A percentile compares a stretch with the other conserved stretches of the same genome.
phyloP scores from a whole-genome alignment of 2,888 invertebrate species.

The Drosophila leonis region DNA sequence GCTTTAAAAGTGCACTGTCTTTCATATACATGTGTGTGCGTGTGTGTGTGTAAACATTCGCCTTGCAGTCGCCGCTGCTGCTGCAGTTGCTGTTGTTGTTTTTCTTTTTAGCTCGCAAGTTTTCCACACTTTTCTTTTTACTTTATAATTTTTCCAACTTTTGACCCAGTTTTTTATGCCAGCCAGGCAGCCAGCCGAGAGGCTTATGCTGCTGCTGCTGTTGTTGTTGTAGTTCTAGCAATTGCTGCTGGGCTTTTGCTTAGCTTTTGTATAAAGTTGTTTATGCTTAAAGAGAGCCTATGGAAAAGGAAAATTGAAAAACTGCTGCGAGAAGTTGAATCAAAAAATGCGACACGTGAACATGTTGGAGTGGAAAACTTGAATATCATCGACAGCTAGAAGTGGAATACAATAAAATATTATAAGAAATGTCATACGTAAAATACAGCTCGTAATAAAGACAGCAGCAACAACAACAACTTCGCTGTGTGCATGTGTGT shows the following conservation, averaged over 20 bases:
- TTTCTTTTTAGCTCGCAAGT: slow-evolving; percentile 56
- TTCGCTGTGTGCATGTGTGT: slow-evolving; percentile 4
- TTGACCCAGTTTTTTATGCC: slow-evolving; percentile 72
- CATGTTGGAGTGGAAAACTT: slow-evolving; percentile 15
- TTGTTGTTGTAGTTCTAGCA: slow-evolving; percentile 22
- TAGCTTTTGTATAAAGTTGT: slow-evolving; percentile 26
- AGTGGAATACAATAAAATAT: slow-evolving; percentile 48
- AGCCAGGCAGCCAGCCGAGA: slow-evolving; percentile 46
- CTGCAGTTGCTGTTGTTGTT: slow-evolving; percentile 22
- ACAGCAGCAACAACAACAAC: slow-evolving; percentile 16
- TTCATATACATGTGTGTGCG: slow-evolving; percentile 1
- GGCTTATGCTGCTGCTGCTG: slow-evolving; percentile 18
- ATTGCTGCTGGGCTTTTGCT: slow-evolving; percentile 25
- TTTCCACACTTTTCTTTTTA: slow-evolving; percentile 74
- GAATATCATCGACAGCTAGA: slow-evolving; percentile 19
- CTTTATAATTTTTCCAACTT: slow-evolving; percentile 80
- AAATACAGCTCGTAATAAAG: slow-evolving; percentile 37
- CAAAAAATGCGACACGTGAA: slow-evolving; percentile 20
- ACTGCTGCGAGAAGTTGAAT: slow-evolving; percentile 12
- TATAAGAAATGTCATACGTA: slow-evolving; percentile 32
- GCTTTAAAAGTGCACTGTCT: slow-evolving; percentile 33
- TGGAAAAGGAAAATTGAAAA: slow-evolving; percentile 1
- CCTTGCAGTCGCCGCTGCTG: slow-evolving; percentile 35
- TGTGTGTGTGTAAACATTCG: slow-evolving; percentile 62
- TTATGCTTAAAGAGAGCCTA: slow-evolving; percentile 31